These are phyloP conservation scores for Babyrousa celebensis DNA, from an alignment of 2,797 vertebrate species.

Conservation along the genomic window DNA sequence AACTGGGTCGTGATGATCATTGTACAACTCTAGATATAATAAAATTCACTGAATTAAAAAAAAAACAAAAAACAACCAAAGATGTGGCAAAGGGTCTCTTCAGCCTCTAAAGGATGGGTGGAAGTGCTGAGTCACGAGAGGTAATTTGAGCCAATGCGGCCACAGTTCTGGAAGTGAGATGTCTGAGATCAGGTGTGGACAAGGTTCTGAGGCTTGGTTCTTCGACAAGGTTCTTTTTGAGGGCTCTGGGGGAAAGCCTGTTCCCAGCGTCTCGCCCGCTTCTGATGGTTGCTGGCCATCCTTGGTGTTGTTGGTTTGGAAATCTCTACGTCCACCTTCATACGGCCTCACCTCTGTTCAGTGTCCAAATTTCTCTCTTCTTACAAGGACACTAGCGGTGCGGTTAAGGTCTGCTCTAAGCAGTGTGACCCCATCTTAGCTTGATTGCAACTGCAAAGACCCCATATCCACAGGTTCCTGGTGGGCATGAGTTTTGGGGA, in stretches of 20 bases:
- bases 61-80: background rate
- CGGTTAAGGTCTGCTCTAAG: background rate
- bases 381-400: background rate
- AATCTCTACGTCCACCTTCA: background rate
- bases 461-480: background rate
- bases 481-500: background rate
- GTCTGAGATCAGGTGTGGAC: background rate
- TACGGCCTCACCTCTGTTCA: background rate
- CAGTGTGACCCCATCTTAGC: background rate
- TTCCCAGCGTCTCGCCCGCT: background rate
- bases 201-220: background rate
- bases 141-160: background rate
- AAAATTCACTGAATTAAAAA: too few relatives aligned
- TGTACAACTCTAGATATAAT: too few relatives aligned
- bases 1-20: too few relatives aligned
- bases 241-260: background rate
- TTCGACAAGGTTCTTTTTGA: too few relatives aligned
- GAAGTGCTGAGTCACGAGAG: background rate
- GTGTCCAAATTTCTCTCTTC: background rate
- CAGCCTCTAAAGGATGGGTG: background rate
- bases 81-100: background rate
- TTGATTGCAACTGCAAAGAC: background rate
- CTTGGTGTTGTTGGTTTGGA: background rate
- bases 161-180: background rate
- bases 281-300: background rate